Conservation (phyloP, 2,113 vertebrate species). For the Macaca nemestrina region DNA sequence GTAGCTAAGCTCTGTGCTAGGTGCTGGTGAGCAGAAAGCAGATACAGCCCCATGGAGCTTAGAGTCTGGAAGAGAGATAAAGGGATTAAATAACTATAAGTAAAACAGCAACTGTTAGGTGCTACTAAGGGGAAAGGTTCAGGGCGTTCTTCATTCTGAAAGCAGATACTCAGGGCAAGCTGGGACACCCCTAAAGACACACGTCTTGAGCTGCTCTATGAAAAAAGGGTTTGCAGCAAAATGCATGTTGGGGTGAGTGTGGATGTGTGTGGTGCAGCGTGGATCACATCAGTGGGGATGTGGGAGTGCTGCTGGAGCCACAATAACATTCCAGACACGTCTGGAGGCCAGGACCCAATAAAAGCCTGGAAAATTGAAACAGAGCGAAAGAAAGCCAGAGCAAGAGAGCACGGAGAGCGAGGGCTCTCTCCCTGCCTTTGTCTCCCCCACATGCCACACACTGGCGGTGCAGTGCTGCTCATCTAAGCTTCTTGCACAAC, state of each 20-base stretch:
- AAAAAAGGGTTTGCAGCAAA: no score
- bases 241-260: accelerated
- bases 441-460: accelerated
- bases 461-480: accelerated
- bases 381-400: not conserved
- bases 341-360: not conserved
- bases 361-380: accelerated
- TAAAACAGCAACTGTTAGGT: accelerated
- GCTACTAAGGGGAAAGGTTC: not conserved
- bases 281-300: accelerated
- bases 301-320: accelerated
- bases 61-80: no score
- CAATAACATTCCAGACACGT: accelerated
- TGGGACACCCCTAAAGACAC: not conserved
- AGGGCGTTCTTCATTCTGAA: not conserved
- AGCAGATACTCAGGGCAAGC: not conserved
- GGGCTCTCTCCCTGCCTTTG: accelerated
- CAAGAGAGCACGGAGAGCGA: accelerated
- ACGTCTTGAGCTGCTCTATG: accelerated
- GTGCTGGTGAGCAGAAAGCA: not conserved
- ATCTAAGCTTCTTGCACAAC: accelerated
- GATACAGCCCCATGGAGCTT: not conserved
- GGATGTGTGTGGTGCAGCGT: accelerated
- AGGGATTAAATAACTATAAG: accelerated
- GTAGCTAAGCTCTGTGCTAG: no score